Evolutionary conservation across 2,888 invertebrate species (phyloP).

Genomic region (Pegoplata infirma): DNA sequence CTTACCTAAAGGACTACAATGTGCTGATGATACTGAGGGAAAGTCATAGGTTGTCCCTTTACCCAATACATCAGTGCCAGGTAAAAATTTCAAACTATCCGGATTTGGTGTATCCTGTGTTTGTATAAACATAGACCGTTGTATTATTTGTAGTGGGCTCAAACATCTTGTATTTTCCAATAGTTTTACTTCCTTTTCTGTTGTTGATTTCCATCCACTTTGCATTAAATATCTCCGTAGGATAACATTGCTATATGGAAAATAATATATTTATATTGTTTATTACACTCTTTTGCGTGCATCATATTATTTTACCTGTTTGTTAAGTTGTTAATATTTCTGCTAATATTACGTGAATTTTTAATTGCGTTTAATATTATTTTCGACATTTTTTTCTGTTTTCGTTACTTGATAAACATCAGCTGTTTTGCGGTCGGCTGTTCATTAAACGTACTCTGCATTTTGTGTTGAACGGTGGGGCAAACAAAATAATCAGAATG

Average conservation of each 20-base stretch:
- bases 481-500: too few species aligned
- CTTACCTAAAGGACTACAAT: slow-evolving; percentile 89
- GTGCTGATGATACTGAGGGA: slow-evolving; percentile 87
- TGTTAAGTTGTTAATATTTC: slow-evolving; percentile 39
- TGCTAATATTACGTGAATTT: slow-evolving; percentile 48
- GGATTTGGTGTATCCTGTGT: slow-evolving; percentile 99
- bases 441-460: too few species aligned
- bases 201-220: background rate
- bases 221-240: slow-evolving; percentile 42
- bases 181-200: background rate
- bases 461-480: too few species aligned
- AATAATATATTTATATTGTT: background rate
- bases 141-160: slow-evolving; percentile 45
- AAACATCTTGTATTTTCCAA: slow-evolving; percentile 13
- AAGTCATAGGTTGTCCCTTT: slow-evolving; percentile 94
- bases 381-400: slow-evolving; percentile 67
- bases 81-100: slow-evolving; percentile 94
- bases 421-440: too few species aligned
- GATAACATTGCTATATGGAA: slow-evolving; percentile 4
- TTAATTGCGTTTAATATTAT: slow-evolving; percentile 66
- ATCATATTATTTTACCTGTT: slow-evolving; percentile 47
- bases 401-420: too few species aligned
- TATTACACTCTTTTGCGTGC: background rate
- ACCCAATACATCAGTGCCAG: slow-evolving; percentile 90
- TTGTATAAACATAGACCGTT: slow-evolving; percentile 93